Evolutionary conservation across 2,888 invertebrate species (phyloP), one percentile per base, ranked within the genome.

Genomic region (Polylopha cassiicola): DNA sequence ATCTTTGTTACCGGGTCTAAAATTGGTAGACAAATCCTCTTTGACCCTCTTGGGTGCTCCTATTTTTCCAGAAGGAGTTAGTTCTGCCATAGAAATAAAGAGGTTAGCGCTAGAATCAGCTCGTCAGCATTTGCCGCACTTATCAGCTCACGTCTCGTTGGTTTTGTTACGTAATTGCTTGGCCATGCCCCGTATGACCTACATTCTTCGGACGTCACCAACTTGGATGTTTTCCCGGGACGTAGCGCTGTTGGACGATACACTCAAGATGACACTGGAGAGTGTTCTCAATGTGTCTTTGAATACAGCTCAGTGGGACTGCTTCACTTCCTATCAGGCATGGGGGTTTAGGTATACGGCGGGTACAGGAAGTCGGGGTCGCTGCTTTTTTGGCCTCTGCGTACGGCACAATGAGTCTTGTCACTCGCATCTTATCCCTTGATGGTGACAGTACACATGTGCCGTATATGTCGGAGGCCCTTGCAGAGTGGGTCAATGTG

Each of bases 41-140:
- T 39, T 39, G 11, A 15, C 6, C 14, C 23, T 39, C 2, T 20
- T 39, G 18, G 39, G 39, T 15, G 26, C 39, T 9, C 39, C 39
- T 13, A 27, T 39, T n/a, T 39, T 39, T 11, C 15, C 18, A 18
- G 15, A 30, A 7, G 39, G 21, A 1, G 24, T 39, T 22, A 18
- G 32, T 14, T 5, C 4, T 6, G 33, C 39, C 3, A 17, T 41
- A 3, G 9, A 23, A n/a, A 5, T n/a, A n/a, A 22, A 29, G 4
- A 34, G 10, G 15, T 3, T 4, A 4, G 15, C 36, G 2, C 30
- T 41, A 10, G 4, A 14, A 4, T 4, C 15, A n/a, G 36, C 36
- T 10, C 10, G 10, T 1, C 21, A 36, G 9, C 36, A 31, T 8
- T 27, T 42, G 4, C 16, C 8, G 11, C 5, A 8, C 10, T 8